Evolutionary conservation across 2,113 vertebrate species (phyloP), one percentile per base, ranked within the genome.

Genomic region (Apaloderma vittatum): DNA sequence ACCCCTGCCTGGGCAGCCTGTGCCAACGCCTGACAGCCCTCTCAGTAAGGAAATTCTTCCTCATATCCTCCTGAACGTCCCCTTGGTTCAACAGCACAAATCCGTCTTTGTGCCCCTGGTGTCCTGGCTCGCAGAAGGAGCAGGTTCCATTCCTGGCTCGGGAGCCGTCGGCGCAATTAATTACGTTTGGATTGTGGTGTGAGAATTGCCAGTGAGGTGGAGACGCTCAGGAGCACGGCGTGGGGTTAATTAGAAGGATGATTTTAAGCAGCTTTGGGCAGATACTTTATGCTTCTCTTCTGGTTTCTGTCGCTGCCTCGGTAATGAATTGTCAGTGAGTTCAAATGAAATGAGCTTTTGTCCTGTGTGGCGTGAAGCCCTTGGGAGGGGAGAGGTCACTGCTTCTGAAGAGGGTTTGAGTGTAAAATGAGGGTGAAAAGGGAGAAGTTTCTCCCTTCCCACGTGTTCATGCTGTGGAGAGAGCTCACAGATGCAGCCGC

Each of bases 231-330:
- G 66, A 88, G 58, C 52, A 37, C 48, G 30, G 55, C 4, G 2
- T 52, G 84, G 55, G 75, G 83, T 97, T 93, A 93, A 96, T 97
- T 94, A 97, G 83, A 93, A 88, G 48, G 68, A 76, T 74, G 19
- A 79, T 83, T 95, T 84, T 79, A 80, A 88, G 88, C 75, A 65
- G 79, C 88, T 94, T 93, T 91, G 95, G 74, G 63, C 70, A 59
- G 59, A 80, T 65, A 29, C 66, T 94, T 90, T 45, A 11, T 90
- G 49, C 34, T 92, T 95, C 45, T 94, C 45, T 48, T 2, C 87
- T 96, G 88, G 65, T 90, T 92, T 94, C 43, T 80, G 10, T 92
- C 72, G 43, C 59, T 77, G 81, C 73, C 65, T 90, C 57, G 32
- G 0, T 86, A 95, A 95, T 88, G 86, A 94, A 86, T 86, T 73